A percentile compares a stretch with the other conserved stretches of the same genome.
Conservation (phyloP, 1,140 invertebrate species). For the Dufourea novaeangliae region DNA sequence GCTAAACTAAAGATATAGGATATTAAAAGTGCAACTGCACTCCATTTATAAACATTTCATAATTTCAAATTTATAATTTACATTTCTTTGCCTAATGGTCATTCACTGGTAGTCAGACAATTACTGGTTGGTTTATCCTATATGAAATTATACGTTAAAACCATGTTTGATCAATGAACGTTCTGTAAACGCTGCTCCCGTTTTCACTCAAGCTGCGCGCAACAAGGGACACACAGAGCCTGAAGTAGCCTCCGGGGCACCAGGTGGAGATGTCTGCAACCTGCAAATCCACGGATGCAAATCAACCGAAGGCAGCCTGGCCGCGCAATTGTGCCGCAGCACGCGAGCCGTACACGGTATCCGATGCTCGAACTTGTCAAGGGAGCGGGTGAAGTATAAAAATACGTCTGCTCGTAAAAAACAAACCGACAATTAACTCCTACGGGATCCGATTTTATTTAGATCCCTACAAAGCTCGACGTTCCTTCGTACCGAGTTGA, state of each 20-base stretch:
- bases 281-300: slow-evolving; percentile 60
- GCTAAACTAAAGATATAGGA: too few relatives aligned
- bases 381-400: neutral
- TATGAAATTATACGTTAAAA: too few relatives aligned
- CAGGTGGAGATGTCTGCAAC: slow-evolving; percentile 14
- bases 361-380: slow-evolving; percentile 17
- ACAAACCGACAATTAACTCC: slow-evolving; percentile 16
- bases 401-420: neutral
- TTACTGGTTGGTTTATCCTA: too few relatives aligned
- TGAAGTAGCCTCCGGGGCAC: slow-evolving; percentile 4
- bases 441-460: neutral
- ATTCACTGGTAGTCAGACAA: too few relatives aligned
- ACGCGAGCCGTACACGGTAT: slow-evolving; percentile 53
- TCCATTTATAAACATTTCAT: too few relatives aligned
- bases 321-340: slow-evolving; percentile 56
- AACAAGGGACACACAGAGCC: too few relatives aligned
- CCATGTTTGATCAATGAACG: neutral
- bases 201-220: neutral
- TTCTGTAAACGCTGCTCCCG: neutral
- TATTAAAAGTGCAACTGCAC: too few relatives aligned
- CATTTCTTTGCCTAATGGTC: too few relatives aligned
- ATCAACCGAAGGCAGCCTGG: slow-evolving; percentile 33
- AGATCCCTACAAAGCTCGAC: neutral
- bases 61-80: too few relatives aligned
- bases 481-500: neutral